These are phyloP conservation scores for Gortyna flavago DNA, from an alignment of 2,888 invertebrate genomes.

Conservation along the genomic window DNA sequence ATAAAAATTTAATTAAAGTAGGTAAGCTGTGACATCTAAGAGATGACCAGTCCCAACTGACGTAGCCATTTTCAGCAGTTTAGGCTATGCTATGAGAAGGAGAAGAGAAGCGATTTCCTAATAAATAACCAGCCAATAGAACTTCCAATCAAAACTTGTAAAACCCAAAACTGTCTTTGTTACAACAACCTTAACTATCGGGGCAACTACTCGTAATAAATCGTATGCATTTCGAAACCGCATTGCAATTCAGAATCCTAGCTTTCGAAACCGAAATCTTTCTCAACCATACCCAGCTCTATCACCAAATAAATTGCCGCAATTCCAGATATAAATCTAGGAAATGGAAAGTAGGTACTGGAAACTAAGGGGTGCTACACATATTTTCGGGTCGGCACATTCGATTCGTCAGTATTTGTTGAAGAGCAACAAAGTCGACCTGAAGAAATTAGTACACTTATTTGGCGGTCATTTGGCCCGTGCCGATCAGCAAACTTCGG, in stretches of 20 bases:
- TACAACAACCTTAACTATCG: neutral
- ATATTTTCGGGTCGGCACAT: neutral
- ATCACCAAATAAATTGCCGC: slow-evolving; percentile 48
- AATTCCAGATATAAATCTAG: slow-evolving; percentile 45
- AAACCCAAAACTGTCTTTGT: neutral
- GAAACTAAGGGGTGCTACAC: neutral
- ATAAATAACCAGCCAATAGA: neutral
- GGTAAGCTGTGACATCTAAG: no score
- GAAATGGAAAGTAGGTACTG: slow-evolving; percentile 3
- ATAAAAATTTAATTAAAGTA: no score
- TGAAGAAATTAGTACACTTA: neutral
- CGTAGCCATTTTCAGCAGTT: no score
- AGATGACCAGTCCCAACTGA: no score
- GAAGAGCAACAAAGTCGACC: neutral
- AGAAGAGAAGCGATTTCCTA: neutral
- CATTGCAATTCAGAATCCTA: slow-evolving; percentile 31
- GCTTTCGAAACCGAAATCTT: slow-evolving; percentile 35
- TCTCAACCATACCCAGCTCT: slow-evolving; percentile 25
- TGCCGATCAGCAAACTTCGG: neutral
- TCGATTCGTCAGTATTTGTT: neutral
- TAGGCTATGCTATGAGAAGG: neutral
- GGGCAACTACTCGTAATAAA: slow-evolving; percentile 42
- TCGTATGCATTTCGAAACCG: slow-evolving; percentile 40
- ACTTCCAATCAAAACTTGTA: neutral
- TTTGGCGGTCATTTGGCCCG: neutral